These are phyloP conservation scores for Limnephilus marmoratus DNA, from an alignment of 2,888 invertebrate species.

Conservation along the genomic window DNA sequence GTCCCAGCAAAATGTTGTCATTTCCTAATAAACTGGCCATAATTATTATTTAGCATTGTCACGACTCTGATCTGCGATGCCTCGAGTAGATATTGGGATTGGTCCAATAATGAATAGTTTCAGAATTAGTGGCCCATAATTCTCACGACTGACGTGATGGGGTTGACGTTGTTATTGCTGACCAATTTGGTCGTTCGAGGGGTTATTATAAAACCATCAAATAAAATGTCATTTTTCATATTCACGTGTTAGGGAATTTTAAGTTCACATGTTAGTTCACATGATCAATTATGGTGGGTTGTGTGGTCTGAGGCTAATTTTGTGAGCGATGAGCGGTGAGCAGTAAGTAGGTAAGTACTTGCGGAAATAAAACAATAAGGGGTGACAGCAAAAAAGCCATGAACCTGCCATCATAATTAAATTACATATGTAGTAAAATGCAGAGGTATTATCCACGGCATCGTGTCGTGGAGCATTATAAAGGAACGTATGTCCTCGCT, in stretches of 20 bases:
- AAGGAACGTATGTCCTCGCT: too few relatives aligned
- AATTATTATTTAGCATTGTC: not conserved
- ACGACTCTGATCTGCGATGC: slow-evolving; percentile 27
- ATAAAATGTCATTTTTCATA: not conserved
- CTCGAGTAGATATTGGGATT: not conserved
- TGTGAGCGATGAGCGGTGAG: not conserved
- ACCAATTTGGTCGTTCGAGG: slow-evolving; percentile 24
- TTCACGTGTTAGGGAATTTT: slow-evolving; percentile 32
- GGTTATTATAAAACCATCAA: slow-evolving; percentile 33
- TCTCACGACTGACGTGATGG: slow-evolving; percentile 28
- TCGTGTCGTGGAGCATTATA: too few relatives aligned
- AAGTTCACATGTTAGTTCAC: not conserved
- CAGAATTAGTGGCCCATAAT: not conserved
- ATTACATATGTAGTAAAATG: too few relatives aligned
- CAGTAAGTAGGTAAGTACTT: not conserved
- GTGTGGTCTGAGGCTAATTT: not conserved
- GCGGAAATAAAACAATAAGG: not conserved
- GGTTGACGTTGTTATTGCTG: not conserved
- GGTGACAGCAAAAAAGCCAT: not conserved
- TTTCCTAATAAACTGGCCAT: not conserved
- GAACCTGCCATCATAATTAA: too few relatives aligned
- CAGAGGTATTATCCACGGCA: too few relatives aligned
- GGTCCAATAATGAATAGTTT: not conserved
- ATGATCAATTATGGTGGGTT: not conserved
- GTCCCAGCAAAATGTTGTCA: not conserved